Percentiles rank a stretch among this genome's conserved stretches.
These are phyloP conservation scores for Chaetogeoica ovagalla DNA, from an alignment of 2,888 invertebrate genomes.

Conservation along the genomic window DNA sequence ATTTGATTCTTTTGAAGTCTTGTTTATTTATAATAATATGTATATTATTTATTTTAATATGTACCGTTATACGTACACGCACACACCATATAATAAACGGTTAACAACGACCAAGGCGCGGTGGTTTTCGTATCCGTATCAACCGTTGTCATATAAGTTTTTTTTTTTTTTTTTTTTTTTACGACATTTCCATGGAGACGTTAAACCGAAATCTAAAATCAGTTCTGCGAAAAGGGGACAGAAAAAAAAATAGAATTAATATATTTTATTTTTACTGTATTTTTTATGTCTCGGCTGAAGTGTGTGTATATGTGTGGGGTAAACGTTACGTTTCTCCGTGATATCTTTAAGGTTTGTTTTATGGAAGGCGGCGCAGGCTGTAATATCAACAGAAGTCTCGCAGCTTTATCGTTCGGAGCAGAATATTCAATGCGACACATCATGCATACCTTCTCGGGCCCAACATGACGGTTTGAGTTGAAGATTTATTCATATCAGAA, in stretches of 20 bases:
- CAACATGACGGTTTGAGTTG: background rate
- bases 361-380: background rate
- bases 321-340: background rate
- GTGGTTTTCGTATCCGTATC: background rate
- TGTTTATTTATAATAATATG: background rate
- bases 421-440: conserved; percentile 7
- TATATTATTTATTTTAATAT: background rate
- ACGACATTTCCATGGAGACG: conserved; percentile 28
- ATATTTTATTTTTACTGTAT: conserved; percentile 5
- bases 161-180: conserved; percentile 2
- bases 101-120: background rate
- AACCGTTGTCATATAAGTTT: background rate
- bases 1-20: background rate
- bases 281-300: background rate
- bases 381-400: background rate
- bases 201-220: conserved; percentile 16
- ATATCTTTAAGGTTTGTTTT: background rate
- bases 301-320: background rate
- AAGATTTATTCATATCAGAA: too few relatives aligned
- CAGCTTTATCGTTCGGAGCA: background rate
- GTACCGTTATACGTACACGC: background rate
- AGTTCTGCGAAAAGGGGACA: background rate
- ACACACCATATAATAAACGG: background rate
- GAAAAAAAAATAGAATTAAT: background rate
- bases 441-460: background rate